Conservation (phyloP, 2,797 vertebrate species). For the Oreortyx pictus region DNA sequence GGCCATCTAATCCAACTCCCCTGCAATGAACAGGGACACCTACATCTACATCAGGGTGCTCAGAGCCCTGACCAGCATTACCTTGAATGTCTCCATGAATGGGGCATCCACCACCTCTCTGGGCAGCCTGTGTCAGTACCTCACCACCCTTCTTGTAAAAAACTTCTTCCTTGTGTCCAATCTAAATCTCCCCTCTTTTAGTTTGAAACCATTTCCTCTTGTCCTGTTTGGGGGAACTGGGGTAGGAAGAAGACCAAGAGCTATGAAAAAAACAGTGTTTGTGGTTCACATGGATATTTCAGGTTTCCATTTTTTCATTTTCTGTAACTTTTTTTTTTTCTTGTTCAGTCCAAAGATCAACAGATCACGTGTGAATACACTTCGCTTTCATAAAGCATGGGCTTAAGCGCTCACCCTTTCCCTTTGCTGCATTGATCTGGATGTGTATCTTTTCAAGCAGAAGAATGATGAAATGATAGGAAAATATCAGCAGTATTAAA, state of each 20-base stretch:
- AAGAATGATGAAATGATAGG: background rate
- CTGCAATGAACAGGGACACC: too few relatives aligned
- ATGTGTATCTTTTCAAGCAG: background rate
- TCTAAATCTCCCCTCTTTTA: too few relatives aligned
- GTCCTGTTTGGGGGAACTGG: too few relatives aligned
- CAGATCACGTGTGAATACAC: accelerated
- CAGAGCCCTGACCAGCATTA: too few relatives aligned
- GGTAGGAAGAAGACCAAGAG: background rate
- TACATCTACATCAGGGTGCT: too few relatives aligned
- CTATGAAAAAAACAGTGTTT: background rate
- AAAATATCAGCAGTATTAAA: background rate
- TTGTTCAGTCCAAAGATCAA: background rate
- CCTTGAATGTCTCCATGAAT: too few relatives aligned
- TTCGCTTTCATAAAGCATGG: background rate
- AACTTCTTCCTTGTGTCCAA: too few relatives aligned
- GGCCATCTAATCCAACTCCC: too few relatives aligned
- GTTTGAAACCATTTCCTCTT: too few relatives aligned
- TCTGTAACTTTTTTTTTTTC: background rate
- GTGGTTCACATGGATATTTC: background rate
- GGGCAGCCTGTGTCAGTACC: too few relatives aligned
- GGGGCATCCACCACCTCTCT: too few relatives aligned
- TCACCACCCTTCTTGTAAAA: too few relatives aligned
- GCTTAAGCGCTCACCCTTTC: background rate
- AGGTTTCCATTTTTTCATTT: background rate
- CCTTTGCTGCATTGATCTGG: background rate